A percentile compares a stretch with the other conserved stretches of the same genome.
These are phyloP conservation scores for Knipowitschia caucasica DNA, from an alignment of 2,797 vertebrate species.

Conservation along the genomic window DNA sequence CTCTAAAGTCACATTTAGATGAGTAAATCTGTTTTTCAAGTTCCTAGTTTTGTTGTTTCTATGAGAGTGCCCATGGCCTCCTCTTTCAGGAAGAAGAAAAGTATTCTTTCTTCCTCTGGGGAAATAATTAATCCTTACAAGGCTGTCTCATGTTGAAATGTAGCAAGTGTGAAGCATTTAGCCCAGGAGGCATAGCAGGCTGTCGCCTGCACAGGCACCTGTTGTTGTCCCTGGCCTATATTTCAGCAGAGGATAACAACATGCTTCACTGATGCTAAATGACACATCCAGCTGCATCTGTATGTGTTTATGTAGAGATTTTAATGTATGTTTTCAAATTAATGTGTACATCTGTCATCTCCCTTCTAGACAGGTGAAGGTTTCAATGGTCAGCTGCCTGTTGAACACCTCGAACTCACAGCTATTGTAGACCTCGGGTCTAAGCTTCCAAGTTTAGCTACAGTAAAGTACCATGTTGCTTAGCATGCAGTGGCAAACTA, in stretches of 20 bases:
- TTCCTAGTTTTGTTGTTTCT: conserved; percentile 50
- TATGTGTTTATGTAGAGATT: conserved; percentile 8
- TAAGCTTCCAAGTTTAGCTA: conserved; percentile 47
- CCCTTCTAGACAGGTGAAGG: conserved; percentile 51
- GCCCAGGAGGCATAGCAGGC: conserved; percentile 79
- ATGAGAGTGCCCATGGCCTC: conserved; percentile 57
- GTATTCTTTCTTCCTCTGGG: conserved; percentile 70
- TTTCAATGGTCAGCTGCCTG: too few relatives aligned
- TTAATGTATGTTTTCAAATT: conserved; percentile 33
- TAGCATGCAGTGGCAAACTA: conserved; percentile 60
- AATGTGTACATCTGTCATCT: conserved; percentile 41
- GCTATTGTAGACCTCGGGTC: too few relatives aligned
- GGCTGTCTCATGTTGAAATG: conserved; percentile 78
- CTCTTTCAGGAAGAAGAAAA: conserved; percentile 63
- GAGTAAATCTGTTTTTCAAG: conserved; percentile 55
- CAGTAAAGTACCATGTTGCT: conserved; percentile 51
- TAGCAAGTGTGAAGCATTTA: conserved; percentile 79
- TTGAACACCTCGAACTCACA: too few relatives aligned
- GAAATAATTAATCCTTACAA: conserved; percentile 82
- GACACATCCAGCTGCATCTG: conserved; percentile 61
- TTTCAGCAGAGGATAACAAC: conserved; percentile 74
- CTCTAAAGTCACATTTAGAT: conserved; percentile 47
- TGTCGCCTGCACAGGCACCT: conserved; percentile 78
- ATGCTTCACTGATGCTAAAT: conserved; percentile 72
- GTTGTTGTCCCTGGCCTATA: conserved; percentile 80